Percentiles rank a stretch among this genome's conserved stretches.
Conservation (phyloP, 2,113 vertebrate genomes). For the Elgaria multicarinata region DNA sequence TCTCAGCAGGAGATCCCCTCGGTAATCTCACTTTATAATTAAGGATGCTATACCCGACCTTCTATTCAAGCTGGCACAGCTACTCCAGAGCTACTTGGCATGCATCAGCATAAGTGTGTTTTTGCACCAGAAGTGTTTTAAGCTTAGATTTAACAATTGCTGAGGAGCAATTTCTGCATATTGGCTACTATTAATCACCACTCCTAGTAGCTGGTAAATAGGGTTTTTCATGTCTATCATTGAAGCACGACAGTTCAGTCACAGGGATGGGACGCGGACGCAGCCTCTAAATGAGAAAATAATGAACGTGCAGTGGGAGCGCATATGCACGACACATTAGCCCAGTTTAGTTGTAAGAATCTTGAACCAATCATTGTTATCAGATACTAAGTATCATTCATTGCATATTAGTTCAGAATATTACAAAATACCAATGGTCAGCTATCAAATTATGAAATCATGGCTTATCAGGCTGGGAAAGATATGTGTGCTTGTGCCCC, state of each 20-base stretch:
- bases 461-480: not conserved
- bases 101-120: constrained; percentile 21
- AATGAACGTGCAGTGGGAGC: not conserved
- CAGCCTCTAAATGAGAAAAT: not conserved
- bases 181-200: not conserved
- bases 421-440: no score
- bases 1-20: constrained; percentile 44
- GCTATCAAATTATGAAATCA: no score
- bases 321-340: not conserved
- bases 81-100: not conserved
- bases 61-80: constrained; percentile 41
- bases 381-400: no score
- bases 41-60: constrained; percentile 29
- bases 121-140: constrained; percentile 13
- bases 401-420: no score
- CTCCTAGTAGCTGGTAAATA: not conserved
- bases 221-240: not conserved
- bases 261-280: not conserved
- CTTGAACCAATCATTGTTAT: not conserved
- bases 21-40: constrained; percentile 54
- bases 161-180: not conserved
- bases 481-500: not conserved
- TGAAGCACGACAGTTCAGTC: not conserved
- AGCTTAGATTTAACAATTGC: not conserved
- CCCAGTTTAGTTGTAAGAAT: not conserved